Conservation (phyloP, 2,888 invertebrate genomes). For the Brassicogethes aeneus region DNA sequence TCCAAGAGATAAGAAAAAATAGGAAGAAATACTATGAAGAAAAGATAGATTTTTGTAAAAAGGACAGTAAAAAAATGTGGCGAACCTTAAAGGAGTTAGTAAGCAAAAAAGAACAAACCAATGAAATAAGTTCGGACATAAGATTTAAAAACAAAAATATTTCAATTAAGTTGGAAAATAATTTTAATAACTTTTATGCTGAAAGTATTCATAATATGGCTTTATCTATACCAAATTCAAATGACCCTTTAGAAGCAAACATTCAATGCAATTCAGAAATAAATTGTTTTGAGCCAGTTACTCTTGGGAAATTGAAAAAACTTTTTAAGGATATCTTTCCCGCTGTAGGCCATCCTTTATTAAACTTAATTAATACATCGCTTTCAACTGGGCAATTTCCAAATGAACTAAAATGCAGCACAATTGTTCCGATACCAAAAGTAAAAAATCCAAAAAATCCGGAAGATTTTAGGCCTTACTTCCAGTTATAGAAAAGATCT, state of each 20-base stretch:
- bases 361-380: background rate
- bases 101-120: background rate
- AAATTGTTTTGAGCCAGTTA: too few relatives aligned
- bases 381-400: background rate
- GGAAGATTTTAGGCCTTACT: constrained; percentile 1
- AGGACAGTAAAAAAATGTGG: background rate
- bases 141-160: background rate
- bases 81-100: background rate
- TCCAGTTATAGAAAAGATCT: background rate
- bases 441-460: constrained; percentile 1
- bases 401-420: background rate
- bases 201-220: too few relatives aligned
- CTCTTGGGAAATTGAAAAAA: too few relatives aligned
- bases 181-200: too few relatives aligned
- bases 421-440: too few relatives aligned
- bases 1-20: too few relatives aligned
- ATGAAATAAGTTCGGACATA: background rate
- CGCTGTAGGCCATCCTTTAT: background rate
- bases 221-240: too few relatives aligned
- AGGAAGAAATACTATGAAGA: background rate
- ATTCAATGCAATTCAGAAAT: too few relatives aligned
- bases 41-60: background rate
- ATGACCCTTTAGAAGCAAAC: too few relatives aligned
- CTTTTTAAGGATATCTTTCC: too few relatives aligned
- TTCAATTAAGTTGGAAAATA: too few relatives aligned